Evolutionary conservation across 2,888 invertebrate genomes (phyloP), one percentile per base, ranked within the genome.

Genomic region (Aspidapion aeneum): DNA sequence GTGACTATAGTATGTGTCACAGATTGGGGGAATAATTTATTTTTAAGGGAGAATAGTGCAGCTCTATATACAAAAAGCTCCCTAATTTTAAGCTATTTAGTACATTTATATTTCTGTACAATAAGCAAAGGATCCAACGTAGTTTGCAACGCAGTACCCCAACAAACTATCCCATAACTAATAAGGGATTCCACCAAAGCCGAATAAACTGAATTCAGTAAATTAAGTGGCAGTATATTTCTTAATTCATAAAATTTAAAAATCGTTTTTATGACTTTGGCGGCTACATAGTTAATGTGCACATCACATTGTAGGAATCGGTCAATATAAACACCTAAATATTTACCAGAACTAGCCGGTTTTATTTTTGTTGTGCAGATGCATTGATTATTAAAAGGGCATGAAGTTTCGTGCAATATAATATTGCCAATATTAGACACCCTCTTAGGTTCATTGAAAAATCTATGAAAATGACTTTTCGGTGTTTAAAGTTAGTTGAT

Each of bases 321-420:
- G 35, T 35, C 35, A 7, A 7, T 35, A 35, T 35, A 35, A 7
- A 35, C 35, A 35, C 35, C 3, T n/a, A n/a, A n/a, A 35, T 35
- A 35, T 35, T 35, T 35, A 35, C 35, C 35, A 35, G 35, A 35
- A 35, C 35, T 12, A 35, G 21, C 50, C 21, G 21, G 49, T 21
- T 50, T 21, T 50, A 50, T 58, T 56, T 56, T 21, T 49, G 49
- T 49, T 19, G 18, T 58, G 50, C 48, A 58, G 50, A 18, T 20
- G 16, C 48, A 19, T 58, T 58, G 50, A 19, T 58, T 18, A 50
- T 58, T 51, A 21, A 58, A 18, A 35, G 20, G 21, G 56, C 56
- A 56, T 18, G 21, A 35, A 35, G 56, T 22, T 20, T 56, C 56
- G 21, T 56, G 56, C 21, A 56, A 35, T 20, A 22, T 35, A 12